Evolutionary conservation across 2,797 vertebrate genomes (phyloP).

Genomic region (Galago senegalensis): DNA sequence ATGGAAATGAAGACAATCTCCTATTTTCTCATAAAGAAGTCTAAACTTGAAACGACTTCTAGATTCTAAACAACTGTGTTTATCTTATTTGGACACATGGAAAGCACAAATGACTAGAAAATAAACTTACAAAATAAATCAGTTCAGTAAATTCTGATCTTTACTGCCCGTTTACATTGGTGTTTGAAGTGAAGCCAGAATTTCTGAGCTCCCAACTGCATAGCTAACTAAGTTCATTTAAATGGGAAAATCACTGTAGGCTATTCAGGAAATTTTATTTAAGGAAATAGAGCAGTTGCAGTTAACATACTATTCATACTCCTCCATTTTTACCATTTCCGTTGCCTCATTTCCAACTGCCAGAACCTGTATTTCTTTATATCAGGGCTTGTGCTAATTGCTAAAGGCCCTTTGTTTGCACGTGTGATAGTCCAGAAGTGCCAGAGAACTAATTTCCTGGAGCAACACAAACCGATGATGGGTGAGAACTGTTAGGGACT

Average conservation of each 20-base stretch:
- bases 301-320: background rate
- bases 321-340: background rate
- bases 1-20: background rate
- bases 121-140: background rate
- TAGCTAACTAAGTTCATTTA: background rate
- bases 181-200: background rate
- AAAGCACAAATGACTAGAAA: constrained; percentile 1
- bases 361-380: background rate
- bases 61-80: background rate
- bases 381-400: background rate
- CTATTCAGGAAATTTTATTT: background rate
- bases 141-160: background rate
- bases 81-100: constrained; percentile 14
- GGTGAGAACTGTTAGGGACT: background rate
- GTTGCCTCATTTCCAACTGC: background rate
- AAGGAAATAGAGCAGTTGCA: background rate
- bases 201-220: background rate
- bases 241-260: background rate
- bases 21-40: background rate
- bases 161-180: background rate
- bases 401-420: background rate
- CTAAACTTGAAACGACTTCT: background rate
- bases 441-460: background rate
- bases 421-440: background rate
- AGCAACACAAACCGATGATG: background rate